Base-by-base conservation (phyloP, 2,797 vertebrate genomes). In the Telmatherina bonti region DNA sequence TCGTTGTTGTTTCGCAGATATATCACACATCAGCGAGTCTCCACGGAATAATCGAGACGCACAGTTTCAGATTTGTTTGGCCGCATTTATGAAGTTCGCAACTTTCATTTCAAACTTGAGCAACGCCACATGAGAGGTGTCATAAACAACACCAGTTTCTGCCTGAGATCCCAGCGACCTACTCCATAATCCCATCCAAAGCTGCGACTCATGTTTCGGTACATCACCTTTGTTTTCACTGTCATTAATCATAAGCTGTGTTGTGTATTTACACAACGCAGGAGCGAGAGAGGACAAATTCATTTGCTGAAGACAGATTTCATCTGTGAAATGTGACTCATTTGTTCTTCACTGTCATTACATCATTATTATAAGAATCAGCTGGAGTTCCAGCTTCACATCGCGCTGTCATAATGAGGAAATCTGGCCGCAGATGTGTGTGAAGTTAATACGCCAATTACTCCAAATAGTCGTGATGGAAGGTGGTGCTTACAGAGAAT, bases 141-240 rank as follows among this genome's bases (percentile, higher is more conserved):
- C 49, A 26, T 11, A 29, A 41, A 33, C 24, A 33, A 20, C 8
- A 6, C 11, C 6, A 47, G 45, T 38, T 61, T 51, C 16, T 9
- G 31, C 43, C 55, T 74, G 27, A 65, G 51, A 67, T 56, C 30
- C 63, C 31, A 64, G 79, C n/a, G 2, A 68, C 64, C 67, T 31
- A 45, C 68, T 67, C 38, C 35, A n/a, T 33, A 15, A 85, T 64
- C 43, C 16, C 47, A 67, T 45, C 22, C 33, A 61, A 36, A 58
- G 80, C 63, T 30, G n/a, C 58, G 60, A 66, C 64, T 75, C 67
- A 22, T 59, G 62, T 73, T 75, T 62, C 36, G 35, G 10, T 43
- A 62, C 38, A 70, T 65, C 5, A 0, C 30, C 59, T 78, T 73
- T 70, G 59, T 75, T 79, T 70, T 79, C 26, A 62, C 18, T 6